These are phyloP conservation scores for Amphimallon solstitiale DNA, from an alignment of 2,888 invertebrate species.

Conservation along the genomic window DNA sequence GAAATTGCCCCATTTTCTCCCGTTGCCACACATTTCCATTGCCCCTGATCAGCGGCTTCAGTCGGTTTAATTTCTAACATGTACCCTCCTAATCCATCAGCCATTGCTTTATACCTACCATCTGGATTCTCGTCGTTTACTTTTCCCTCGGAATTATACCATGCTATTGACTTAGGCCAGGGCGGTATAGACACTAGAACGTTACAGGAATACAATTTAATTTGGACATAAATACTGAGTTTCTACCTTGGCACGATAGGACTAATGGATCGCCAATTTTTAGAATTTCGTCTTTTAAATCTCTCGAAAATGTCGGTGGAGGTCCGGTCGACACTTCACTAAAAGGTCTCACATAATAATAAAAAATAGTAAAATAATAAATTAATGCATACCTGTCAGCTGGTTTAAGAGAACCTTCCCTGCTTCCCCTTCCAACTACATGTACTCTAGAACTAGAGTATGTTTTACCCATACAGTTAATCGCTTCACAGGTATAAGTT, in stretches of 20 bases:
- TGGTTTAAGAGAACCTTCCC: conserved; percentile 76
- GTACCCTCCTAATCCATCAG: conserved; percentile 86
- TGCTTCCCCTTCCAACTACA: conserved; percentile 77
- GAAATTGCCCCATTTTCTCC: conserved; percentile 80
- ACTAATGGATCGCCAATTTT: conserved; percentile 81
- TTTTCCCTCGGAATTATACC: conserved; percentile 87
- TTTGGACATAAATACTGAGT: conserved; percentile 42
- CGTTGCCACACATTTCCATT: conserved; percentile 90
- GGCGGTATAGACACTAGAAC: conserved; percentile 80
- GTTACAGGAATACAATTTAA: conserved; percentile 32
- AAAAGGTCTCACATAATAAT: not conserved
- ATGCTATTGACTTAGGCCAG: conserved; percentile 83
- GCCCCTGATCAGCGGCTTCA: conserved; percentile 85
- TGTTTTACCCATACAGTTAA: conserved; percentile 88
- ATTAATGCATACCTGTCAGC: conserved; percentile 68
- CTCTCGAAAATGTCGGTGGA: conserved; percentile 81
- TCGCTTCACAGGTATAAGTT: conserved; percentile 87
- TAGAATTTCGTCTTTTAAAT: conserved; percentile 78
- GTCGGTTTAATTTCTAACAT: conserved; percentile 78
- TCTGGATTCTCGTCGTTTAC: conserved; percentile 67
- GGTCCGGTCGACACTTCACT: conserved; percentile 66
- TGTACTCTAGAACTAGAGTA: conserved; percentile 87
- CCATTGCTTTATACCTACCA: conserved; percentile 76
- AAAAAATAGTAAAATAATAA: not conserved
- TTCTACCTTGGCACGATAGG: conserved; percentile 77